These are phyloP conservation scores for Sinocyclocheilus rhinocerous DNA, from an alignment of 2,113 vertebrate species.

Conservation along the genomic window DNA sequence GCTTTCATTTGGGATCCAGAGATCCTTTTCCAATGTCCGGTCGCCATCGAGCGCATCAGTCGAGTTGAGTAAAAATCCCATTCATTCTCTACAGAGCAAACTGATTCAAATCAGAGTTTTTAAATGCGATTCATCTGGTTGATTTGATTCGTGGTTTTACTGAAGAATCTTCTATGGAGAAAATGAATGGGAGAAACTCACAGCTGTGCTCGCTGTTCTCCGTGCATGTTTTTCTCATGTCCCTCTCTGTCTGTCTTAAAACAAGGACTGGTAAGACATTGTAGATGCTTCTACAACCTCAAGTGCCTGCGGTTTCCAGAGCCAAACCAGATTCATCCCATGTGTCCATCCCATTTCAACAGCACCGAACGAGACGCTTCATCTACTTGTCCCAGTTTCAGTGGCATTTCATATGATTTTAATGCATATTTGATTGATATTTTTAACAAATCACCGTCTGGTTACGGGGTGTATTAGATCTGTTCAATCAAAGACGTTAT, in stretches of 20 bases:
- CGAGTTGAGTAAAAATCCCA: not conserved
- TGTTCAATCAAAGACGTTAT: not conserved
- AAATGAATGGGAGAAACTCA: not conserved
- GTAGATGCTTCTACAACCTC: not conserved
- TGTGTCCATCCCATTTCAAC: slow-evolving; percentile 37
- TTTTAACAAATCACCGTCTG: not conserved
- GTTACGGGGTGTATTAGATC: slow-evolving; percentile 24
- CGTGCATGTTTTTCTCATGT: slow-evolving; percentile 1
- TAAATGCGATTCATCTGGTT: not conserved
- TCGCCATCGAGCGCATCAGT: not conserved
- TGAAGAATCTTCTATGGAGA: not conserved
- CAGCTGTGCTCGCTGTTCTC: not conserved
- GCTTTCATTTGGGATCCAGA: not conserved
- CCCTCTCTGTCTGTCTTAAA: slow-evolving; percentile 48
- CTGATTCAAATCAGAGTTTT: not conserved
- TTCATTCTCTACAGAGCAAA: not conserved
- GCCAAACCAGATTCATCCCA: not conserved
- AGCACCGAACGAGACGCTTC: too few relatives aligned
- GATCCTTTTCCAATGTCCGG: not conserved
- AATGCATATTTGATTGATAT: not conserved
- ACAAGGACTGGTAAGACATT: slow-evolving; percentile 52
- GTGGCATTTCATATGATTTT: not conserved
- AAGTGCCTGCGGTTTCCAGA: not conserved
- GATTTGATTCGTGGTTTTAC: not conserved
- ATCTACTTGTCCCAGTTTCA: not conserved